Conservation (phyloP, 2,797 vertebrate species). For the Taenioides sp. region DNA sequence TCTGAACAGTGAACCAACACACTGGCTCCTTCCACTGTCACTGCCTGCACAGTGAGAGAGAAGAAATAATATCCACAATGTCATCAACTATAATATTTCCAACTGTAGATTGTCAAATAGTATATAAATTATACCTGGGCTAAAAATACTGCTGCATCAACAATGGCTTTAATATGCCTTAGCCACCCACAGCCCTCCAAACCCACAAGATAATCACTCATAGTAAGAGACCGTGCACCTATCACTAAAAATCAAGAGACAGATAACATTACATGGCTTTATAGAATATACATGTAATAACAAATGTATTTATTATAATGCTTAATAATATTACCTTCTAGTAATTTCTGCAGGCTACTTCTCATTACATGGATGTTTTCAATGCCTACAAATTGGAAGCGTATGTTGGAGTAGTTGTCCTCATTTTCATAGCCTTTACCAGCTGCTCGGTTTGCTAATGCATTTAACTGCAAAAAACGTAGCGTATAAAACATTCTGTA, state of each 20-base stretch:
- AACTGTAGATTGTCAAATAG: neutral
- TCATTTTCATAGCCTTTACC: constrained; percentile 99
- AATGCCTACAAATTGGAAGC: constrained; percentile 98
- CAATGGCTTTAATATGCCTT: constrained; percentile 91
- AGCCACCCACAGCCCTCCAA: constrained; percentile 93
- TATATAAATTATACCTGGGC: constrained; percentile 79
- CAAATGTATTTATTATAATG: neutral
- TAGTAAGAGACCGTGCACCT: constrained; percentile 85
- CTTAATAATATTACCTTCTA: constrained; percentile 83
- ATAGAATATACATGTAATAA: neutral
- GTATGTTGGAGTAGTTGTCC: constrained; percentile 98
- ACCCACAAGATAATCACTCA: constrained; percentile 90
- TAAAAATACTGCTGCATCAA: constrained; percentile 92
- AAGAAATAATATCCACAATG: constrained; percentile 5
- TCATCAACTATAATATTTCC: neutral
- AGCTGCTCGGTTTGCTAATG: constrained; percentile 95
- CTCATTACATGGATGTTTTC: constrained; percentile 99
- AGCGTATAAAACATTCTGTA: neutral
- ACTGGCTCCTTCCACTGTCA: constrained; percentile 89
- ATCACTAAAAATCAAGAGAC: constrained; percentile 74
- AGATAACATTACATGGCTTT: neutral
- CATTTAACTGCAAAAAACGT: constrained; percentile 83
- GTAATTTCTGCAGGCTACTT: constrained; percentile 91
- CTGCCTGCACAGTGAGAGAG: constrained; percentile 75
- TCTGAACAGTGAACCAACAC: constrained; percentile 97